Percentiles rank a stretch among this genome's conserved stretches.
Evolutionary conservation across 2,113 vertebrate species (phyloP).

Genomic region (Micromys minutus): DNA sequence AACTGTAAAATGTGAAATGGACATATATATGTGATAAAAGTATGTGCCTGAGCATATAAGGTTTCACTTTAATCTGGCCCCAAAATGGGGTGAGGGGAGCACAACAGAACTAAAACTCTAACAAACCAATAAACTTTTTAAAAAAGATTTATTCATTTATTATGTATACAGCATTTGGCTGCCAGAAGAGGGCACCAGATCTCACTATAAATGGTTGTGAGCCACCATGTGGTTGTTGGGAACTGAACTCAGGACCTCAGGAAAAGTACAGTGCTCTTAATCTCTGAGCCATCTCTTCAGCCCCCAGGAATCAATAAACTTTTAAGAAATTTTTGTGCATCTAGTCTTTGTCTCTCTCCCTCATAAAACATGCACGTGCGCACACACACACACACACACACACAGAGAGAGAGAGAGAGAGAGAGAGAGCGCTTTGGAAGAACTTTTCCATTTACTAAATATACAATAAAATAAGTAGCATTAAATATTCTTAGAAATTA

Average conservation of each 20-base stretch:
- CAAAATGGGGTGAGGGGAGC: background rate
- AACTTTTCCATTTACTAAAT: conserved; percentile 16
- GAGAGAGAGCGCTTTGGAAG: background rate
- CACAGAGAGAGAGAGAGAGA: background rate
- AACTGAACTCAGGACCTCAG: too few relatives aligned
- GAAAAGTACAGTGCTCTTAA: too few relatives aligned
- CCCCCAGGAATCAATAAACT: background rate
- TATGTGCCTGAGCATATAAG: background rate
- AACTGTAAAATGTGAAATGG: background rate
- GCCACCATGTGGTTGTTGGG: too few relatives aligned
- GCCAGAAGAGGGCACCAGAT: too few relatives aligned
- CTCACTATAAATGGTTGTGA: too few relatives aligned
- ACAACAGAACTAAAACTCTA: background rate
- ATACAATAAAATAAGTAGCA: background rate
- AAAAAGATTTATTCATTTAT: too few relatives aligned
- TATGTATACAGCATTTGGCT: too few relatives aligned
- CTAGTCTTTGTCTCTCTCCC: background rate
- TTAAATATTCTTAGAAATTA: conserved; percentile 34
- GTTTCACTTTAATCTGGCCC: background rate
- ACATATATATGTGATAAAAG: conserved; percentile 29
- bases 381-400: background rate
- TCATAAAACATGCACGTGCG: background rate
- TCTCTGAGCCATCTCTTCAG: too few relatives aligned
- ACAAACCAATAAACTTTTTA: background rate
- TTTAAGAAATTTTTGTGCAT: background rate